Base-by-base conservation (phyloP, 2,888 invertebrate genomes). In the Zygaena filipendulae region DNA sequence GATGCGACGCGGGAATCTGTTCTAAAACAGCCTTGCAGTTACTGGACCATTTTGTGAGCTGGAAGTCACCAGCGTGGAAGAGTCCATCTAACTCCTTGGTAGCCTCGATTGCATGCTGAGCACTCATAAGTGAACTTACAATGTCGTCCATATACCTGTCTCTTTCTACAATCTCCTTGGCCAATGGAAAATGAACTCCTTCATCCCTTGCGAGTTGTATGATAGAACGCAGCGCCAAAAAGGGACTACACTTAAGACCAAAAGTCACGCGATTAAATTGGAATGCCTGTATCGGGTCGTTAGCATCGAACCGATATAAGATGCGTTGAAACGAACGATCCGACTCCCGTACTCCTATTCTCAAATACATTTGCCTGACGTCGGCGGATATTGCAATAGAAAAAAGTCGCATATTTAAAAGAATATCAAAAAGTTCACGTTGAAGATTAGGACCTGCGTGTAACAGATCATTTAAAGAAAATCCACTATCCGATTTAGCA, bases 261-360 rank as follows among this genome's bases (percentile, higher is more conserved):
- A 41, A 41, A 4, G 32, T 18, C 2, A 40, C 36, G 1, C 36
- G 30, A 18, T 23, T 32, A 25, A 38, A 36, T 29, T 38, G 19
- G 21, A 22, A 37, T 4, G 12, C 18, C 13, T 25, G 3, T 8
- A 29, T 7, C 13, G 29, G 20, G 1, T 33, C 32, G n/a, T 25
- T 12, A 6, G 8, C 6, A 13, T 26, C 8, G 25, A 36, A 38
- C 4, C 36, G 13, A 19, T 34, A 40, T 12, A 38, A 21, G 13
- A 40, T 34, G 5, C 31, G 21, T 26, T 32, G 32, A 29, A 25
- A 40, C 11, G 21, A 19, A 13, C 33, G 30, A 25, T 36, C 22
- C 20, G 27, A 7, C 8, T 21, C 11, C 16, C 31, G 9, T 7
- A 28, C 25, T 13, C 20, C 18, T 11, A 29, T 25, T n/a, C 29